Percentiles rank a stretch among this genome's conserved stretches.
These are phyloP conservation scores for Eurytoma californica DNA, from an alignment of 2,888 invertebrate species.

Conservation along the genomic window DNA sequence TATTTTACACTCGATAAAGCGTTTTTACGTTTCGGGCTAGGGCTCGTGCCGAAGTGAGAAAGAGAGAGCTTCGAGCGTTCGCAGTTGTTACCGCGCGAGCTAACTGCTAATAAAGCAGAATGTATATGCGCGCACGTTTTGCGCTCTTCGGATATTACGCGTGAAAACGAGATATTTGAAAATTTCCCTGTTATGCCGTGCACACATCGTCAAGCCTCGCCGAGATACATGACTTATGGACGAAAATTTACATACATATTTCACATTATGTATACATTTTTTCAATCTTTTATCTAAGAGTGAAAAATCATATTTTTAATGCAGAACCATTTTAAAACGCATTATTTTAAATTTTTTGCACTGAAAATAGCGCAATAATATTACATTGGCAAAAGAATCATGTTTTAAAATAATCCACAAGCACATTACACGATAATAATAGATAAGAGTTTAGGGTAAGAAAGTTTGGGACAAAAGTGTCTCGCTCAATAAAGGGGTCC, in stretches of 20 bases:
- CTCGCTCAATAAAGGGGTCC: slow-evolving; percentile 23
- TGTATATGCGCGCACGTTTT: neutral
- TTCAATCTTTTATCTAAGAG: too few relatives aligned
- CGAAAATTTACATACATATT: neutral
- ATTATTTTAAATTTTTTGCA: too few relatives aligned
- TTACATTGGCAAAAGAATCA: neutral
- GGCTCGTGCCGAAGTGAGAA: neutral
- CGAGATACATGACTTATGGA: slow-evolving; percentile 7
- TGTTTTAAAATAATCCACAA: neutral
- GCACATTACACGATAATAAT: neutral
- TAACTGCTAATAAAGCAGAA: slow-evolving; percentile 42
- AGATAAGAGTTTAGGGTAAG: slow-evolving; percentile 1
- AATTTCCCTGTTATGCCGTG: slow-evolving; percentile 7
- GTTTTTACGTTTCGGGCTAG: slow-evolving; percentile 46
- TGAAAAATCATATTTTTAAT: too few relatives aligned
- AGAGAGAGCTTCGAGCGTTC: slow-evolving; percentile 8
- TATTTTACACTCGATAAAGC: slow-evolving; percentile 58
- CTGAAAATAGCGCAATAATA: too few relatives aligned
- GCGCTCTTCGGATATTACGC: neutral
- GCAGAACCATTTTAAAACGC: too few relatives aligned
- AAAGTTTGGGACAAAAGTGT: slow-evolving; percentile 11
- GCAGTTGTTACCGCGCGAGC: slow-evolving; percentile 19
- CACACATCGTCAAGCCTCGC: neutral
- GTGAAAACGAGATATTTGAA: slow-evolving; percentile 36
- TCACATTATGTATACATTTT: too few relatives aligned